A percentile compares a stretch with the other conserved stretches of the same genome.
Evolutionary conservation across 35 echinoderm and acorn worm species (phyloP).

Genomic region (Eucidaris tribuloides): DNA sequence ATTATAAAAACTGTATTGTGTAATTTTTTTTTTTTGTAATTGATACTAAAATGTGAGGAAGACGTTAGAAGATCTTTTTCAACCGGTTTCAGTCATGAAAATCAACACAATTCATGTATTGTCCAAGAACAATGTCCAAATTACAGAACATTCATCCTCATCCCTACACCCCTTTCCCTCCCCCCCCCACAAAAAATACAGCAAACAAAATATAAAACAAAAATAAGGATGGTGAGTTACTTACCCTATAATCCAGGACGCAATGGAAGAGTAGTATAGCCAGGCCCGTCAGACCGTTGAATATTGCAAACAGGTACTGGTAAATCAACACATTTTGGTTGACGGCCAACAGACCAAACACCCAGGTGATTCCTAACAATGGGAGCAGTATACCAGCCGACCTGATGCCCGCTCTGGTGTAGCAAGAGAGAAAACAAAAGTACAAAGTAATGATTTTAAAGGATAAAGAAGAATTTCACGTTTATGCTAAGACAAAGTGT

Average conservation of each 20-base stretch:
- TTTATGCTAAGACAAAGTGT: no score
- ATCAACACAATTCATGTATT: no score
- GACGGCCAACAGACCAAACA: slow-evolving; percentile 96
- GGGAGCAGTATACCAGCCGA: slow-evolving; percentile 90
- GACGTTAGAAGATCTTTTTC: no score
- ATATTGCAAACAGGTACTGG: slow-evolving; percentile 94
- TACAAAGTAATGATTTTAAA: no score
- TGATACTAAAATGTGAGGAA: no score
- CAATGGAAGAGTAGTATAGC: slow-evolving; percentile 95
- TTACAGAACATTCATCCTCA: not conserved
- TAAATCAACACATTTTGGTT: slow-evolving; percentile 86
- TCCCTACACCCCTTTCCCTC: no score
- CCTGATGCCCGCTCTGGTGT: slow-evolving; percentile 71
- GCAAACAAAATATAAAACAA: not conserved
- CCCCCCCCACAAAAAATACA: no score
- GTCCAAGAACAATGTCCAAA: not conserved
- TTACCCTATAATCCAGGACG: slow-evolving; percentile 73
- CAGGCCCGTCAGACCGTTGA: slow-evolving; percentile 76
- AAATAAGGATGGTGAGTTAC: not conserved
- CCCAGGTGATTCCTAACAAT: slow-evolving; percentile 93
- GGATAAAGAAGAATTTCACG: no score
- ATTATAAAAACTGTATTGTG: no score
- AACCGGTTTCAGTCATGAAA: no score
- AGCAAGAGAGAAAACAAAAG: not conserved
- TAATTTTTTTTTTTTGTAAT: no score